phyloP scores from a whole-genome alignment of 2,797 vertebrate genomes.

The Mareca penelope region DNA sequence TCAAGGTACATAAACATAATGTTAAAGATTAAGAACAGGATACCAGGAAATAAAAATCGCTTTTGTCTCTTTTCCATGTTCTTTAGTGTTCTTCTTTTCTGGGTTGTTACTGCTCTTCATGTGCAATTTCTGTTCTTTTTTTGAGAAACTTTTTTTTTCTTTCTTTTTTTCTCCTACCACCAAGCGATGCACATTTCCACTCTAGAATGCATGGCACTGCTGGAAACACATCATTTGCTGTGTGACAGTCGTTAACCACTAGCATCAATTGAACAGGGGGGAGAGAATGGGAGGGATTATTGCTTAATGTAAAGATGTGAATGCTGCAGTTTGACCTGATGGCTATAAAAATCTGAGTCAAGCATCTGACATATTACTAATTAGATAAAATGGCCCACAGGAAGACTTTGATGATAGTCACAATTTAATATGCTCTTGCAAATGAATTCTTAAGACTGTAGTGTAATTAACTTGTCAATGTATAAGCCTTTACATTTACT shows the following conservation, averaged over 20 bases:
- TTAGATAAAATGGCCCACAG: constrained; percentile 52
- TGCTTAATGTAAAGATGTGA: constrained; percentile 26
- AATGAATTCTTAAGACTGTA: constrained; percentile 63
- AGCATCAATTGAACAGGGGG: neutral
- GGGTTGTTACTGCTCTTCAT: neutral
- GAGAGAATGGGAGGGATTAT: neutral
- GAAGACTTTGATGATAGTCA: constrained; percentile 65
- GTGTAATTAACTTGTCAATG: constrained; percentile 75
- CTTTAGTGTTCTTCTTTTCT: neutral
- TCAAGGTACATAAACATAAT: neutral
- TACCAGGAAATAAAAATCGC: neutral
- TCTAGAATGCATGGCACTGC: neutral
- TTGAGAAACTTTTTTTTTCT: neutral
- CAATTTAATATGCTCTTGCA: constrained; percentile 62
- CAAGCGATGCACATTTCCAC: neutral
- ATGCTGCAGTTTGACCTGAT: constrained; percentile 28
- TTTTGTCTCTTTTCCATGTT: neutral
- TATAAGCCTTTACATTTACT: constrained; percentile 56
- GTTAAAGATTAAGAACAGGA: neutral
- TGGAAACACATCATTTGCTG: neutral
- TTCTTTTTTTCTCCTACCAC: neutral
- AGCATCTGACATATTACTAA: constrained; percentile 31
- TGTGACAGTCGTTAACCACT: neutral
- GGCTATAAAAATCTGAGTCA: constrained; percentile 36
- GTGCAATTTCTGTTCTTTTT: neutral